These are phyloP conservation scores for Hypomecis atomaria DNA, from an alignment of 2,888 invertebrate species.

Conservation along the genomic window DNA sequence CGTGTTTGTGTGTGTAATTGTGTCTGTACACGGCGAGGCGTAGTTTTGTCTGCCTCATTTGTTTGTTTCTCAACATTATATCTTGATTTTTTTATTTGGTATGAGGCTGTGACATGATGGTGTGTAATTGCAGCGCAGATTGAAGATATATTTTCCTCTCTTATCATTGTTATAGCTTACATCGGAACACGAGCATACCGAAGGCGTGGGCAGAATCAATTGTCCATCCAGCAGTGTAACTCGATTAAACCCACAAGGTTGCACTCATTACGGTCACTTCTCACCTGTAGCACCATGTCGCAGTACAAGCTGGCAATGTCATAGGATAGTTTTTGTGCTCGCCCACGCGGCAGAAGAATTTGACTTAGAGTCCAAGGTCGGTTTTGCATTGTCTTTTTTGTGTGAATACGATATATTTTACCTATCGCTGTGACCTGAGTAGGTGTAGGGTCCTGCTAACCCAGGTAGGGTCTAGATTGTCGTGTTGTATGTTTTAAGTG, in stretches of 20 bases:
- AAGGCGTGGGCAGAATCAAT: slow-evolving; percentile 78
- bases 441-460: slow-evolving; percentile 48
- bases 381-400: slow-evolving; percentile 77
- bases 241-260: slow-evolving; percentile 62
- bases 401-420: slow-evolving; percentile 55
- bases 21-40: too few species aligned
- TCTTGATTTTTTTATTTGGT: too few species aligned
- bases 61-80: too few species aligned
- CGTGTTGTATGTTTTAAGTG: slow-evolving; percentile 39
- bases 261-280: slow-evolving; percentile 46
- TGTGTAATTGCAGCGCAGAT: too few species aligned
- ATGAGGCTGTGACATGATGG: too few species aligned
- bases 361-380: slow-evolving; percentile 80
- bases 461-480: slow-evolving; percentile 50
- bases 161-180: background rate
- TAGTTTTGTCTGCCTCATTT: too few species aligned
- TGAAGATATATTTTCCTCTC: too few species aligned
- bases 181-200: slow-evolving; percentile 40
- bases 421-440: slow-evolving; percentile 63
- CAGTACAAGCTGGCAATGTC: slow-evolving; percentile 67
- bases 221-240: slow-evolving; percentile 76
- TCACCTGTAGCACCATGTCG: slow-evolving; percentile 62
- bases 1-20: too few species aligned
- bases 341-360: slow-evolving; percentile 81
- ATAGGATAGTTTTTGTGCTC: slow-evolving; percentile 83